Percentiles rank a stretch among this genome's conserved stretches.
Conservation (phyloP, 2,888 invertebrate genomes). For the Drosophila mettleri region DNA sequence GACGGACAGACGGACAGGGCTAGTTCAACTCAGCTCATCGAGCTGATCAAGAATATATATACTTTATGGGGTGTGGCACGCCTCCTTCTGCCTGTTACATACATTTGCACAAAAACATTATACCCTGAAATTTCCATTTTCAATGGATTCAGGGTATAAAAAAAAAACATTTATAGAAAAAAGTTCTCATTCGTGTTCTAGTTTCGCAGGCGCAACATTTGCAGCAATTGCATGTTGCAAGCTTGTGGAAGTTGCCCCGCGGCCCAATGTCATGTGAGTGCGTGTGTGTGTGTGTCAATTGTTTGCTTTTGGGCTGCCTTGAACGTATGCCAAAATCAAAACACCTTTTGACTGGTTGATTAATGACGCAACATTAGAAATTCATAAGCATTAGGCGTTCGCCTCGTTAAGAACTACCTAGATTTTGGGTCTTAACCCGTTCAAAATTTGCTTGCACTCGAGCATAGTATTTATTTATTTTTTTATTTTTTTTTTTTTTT, state of each 20-base stretch:
- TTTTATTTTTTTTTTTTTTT: slow-evolving; percentile 20
- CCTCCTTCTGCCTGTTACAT: no score
- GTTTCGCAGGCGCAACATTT: slow-evolving; percentile 69
- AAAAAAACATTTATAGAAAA: slow-evolving; percentile 34
- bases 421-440: slow-evolving; percentile 45
- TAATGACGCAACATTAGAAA: slow-evolving; percentile 77
- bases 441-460: slow-evolving; percentile 38
- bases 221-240: slow-evolving; percentile 53
- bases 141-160: no score
- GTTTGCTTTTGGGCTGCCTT: slow-evolving; percentile 65
- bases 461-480: slow-evolving; percentile 21
- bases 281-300: slow-evolving; percentile 46
- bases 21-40: no score
- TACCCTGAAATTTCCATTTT: no score
- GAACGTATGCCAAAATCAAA: slow-evolving; percentile 78
- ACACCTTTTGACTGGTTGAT: slow-evolving; percentile 69
- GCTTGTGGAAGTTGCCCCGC: slow-evolving; percentile 41
- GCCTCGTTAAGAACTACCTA: slow-evolving; percentile 24
- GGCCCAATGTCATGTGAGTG: slow-evolving; percentile 65
- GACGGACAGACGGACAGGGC: no score
- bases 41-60: no score
- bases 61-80: no score
- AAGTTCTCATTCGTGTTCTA: slow-evolving; percentile 83
- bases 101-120: slow-evolving; percentile 61
- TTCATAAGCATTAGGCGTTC: slow-evolving; percentile 69